Evolutionary conservation across 2,113 vertebrate species (phyloP), one percentile per base, ranked within the genome.

Genomic region (Phycodurus eques): DNA sequence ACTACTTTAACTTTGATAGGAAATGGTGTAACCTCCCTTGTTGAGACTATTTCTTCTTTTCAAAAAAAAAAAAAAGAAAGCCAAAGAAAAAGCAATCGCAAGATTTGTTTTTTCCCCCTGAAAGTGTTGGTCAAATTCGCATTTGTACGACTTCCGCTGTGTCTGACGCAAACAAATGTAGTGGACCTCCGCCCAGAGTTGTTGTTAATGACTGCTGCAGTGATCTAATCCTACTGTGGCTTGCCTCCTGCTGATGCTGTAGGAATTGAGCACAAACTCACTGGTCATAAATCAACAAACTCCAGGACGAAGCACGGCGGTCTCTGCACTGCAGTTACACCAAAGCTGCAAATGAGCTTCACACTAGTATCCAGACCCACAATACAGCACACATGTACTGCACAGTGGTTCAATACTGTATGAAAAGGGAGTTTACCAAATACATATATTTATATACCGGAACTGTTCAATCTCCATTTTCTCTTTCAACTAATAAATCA

Each of bases 171-270:
- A 59, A 59, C 22, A 65, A 46, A 65, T 65, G 12, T 14, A 44
- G 42, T 44, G 11, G 39, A 62, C 60, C 39, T 62, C 6, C 39
- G 33, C 2, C 31, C 17, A 13, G 7, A 7, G 20, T 46, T 46
- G 20, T 44, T 13, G 20, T 31, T 66, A 27, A 27, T 27, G 63
- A 47, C 60, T 85, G 88, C 85, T 85, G 85, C 78, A 87, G 84
- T 80, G 76, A 88, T 85, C 78, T 79, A 90, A 86, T 87, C 76
- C 76, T 51, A 68, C 82, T 75, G 75, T 76, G 76, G 57, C 75
- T 86, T 73, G 77, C 82, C 85, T 82, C 86, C 78, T 77, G 82
- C 88, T 82, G 81, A 77, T 85, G 76, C 73, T 61, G 76, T 73
- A 56, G 69, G 72, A 78, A 80, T 64, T 68, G 67, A 76, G 75